Evolutionary conservation across 2,113 vertebrate species (phyloP), one percentile per base, ranked within the genome.

Genomic region (Taurulus bubalis): DNA sequence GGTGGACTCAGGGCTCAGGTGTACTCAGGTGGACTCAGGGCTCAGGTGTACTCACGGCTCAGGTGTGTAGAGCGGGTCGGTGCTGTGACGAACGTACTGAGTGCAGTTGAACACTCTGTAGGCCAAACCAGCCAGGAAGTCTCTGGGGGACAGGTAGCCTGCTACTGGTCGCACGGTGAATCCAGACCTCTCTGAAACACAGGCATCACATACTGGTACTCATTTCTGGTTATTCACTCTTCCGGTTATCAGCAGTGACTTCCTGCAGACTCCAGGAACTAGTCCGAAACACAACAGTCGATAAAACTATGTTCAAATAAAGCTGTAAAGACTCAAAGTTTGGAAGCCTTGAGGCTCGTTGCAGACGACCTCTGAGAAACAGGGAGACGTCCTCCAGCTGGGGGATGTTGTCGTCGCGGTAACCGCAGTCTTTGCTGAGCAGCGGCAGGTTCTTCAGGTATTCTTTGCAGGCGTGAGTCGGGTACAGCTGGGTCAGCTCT

Each of bases 31-130:
- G n/a, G n/a, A n/a, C n/a, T n/a, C n/a, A n/a, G n/a, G n/a, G 36
- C 9, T 38, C 36, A 38, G 36, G 36, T 28, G 40, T 18, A 97
- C 98, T 99, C 91, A 99, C 98, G 98, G 98, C 89, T 99, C 98
- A 0, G 98, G 98, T 0, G 98, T 99, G 95, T 99, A 99, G 38
- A 99, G 98, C 0, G 98, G 98, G 88, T 99, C 98, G 0, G 96
- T 98, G 92, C 97, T 95, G n/a, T 99, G 98, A 3, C 98, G 95
- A 6, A 99, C 42, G 4, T 99, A 99, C 88, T 99, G 98, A 11
- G 98, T 99, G 71, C 98, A 99, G 84, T 99, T 97, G 85, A 99
- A 99, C 49, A 99, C 98, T 87, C 98, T 90, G 78, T 97, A 99
- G 0, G 98, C 98, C 87, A 99, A 91, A 78, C 97, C 98, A 2